phyloP scores from a whole-genome alignment of 1,140 invertebrate species.

The Bombus superbus region DNA sequence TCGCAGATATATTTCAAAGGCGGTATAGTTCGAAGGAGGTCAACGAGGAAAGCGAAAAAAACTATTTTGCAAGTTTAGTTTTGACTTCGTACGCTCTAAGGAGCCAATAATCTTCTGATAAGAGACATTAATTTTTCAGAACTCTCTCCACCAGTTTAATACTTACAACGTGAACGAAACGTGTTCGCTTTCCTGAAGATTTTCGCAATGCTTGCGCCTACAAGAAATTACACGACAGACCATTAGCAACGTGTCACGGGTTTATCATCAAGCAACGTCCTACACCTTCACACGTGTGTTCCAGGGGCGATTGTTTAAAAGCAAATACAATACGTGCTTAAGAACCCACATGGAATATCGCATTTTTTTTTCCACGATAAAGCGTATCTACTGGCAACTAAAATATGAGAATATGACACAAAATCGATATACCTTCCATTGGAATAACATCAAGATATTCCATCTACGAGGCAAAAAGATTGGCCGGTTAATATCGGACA shows the following conservation, averaged over 20 bases:
- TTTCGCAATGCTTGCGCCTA: background rate
- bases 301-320: background rate
- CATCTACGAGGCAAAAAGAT: background rate
- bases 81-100: too few species aligned
- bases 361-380: background rate
- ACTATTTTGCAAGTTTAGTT: too few species aligned
- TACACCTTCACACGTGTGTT: background rate
- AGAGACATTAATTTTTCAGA: background rate
- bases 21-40: too few species aligned
- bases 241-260: background rate
- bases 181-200: too few species aligned
- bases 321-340: background rate
- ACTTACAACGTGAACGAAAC: too few species aligned
- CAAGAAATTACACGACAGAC: background rate
- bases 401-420: background rate
- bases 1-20: too few species aligned
- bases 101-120: too few species aligned
- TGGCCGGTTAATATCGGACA: slow-evolving; percentile 32
- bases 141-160: too few species aligned
- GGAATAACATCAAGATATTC: background rate
- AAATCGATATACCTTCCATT: slow-evolving; percentile 2
- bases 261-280: background rate
- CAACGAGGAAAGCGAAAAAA: too few species aligned
- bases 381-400: background rate
- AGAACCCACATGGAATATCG: background rate